These are phyloP conservation scores for Augochlorella aurata DNA, from an alignment of 2,888 invertebrate species.

Conservation along the genomic window DNA sequence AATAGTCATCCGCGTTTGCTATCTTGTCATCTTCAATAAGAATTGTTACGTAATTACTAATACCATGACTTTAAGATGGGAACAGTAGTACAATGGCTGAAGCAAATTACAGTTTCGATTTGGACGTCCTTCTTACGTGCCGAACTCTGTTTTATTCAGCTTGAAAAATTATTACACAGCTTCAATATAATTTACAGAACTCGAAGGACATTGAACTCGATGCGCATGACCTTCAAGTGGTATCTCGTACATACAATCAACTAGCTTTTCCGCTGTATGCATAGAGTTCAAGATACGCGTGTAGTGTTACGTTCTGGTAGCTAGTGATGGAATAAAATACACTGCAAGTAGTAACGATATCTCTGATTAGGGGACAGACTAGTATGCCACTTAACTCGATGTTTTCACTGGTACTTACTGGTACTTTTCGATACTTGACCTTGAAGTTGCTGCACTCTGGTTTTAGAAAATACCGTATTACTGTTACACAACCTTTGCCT, in stretches of 20 bases:
- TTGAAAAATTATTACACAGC: neutral
- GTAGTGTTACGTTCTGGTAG: slow-evolving; percentile 15
- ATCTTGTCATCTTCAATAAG: neutral
- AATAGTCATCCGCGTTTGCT: neutral
- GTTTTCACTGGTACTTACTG: neutral
- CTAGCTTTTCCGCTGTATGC: slow-evolving; percentile 54
- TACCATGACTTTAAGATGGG: neutral
- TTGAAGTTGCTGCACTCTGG: neutral
- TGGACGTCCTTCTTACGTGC: neutral
- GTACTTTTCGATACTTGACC: neutral
- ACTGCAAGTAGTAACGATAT: neutral
- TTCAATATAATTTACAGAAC: slow-evolving; percentile 21
- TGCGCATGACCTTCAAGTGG: slow-evolving; percentile 67
- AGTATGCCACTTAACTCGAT: neutral
- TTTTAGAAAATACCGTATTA: neutral
- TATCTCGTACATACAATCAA: slow-evolving; percentile 62
- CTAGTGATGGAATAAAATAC: neutral
- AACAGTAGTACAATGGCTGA: neutral
- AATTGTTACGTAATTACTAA: neutral
- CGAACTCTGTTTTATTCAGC: neutral
- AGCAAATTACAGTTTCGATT: neutral
- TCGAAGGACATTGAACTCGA: slow-evolving; percentile 67
- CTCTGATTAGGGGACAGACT: neutral
- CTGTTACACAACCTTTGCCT: neutral
- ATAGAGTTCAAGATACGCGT: slow-evolving; percentile 19